A percentile compares a stretch with the other conserved stretches of the same genome.
phyloP scores from a whole-genome alignment of 2,888 invertebrate genomes.

The Synanthedon myopaeformis region DNA sequence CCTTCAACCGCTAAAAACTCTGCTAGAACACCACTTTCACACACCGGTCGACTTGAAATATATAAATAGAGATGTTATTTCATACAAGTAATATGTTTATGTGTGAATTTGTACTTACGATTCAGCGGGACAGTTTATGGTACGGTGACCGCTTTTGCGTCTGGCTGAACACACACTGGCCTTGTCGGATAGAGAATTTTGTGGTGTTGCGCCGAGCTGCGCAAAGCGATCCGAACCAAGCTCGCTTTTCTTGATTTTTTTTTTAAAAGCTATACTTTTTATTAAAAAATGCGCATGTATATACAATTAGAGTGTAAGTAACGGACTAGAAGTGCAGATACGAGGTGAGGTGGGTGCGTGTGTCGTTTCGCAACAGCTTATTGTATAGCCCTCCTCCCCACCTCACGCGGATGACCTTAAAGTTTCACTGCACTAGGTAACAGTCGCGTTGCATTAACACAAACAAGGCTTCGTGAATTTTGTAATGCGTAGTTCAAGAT shows the following conservation, averaged over 20 bases:
- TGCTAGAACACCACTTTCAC: constrained; percentile 8
- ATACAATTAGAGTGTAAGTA: too few relatives aligned
- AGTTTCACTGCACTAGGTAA: constrained; percentile 53
- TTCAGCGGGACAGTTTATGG: constrained; percentile 19
- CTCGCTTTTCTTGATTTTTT: constrained; percentile 20
- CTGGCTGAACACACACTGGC: constrained; percentile 47
- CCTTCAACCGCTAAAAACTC: constrained; percentile 8
- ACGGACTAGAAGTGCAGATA: too few relatives aligned
- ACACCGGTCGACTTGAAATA: constrained; percentile 11
- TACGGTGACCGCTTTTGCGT: constrained; percentile 34
- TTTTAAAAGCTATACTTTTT: constrained; percentile 25
- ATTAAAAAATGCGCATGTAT: constrained; percentile 2
- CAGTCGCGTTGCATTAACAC: constrained; percentile 31
- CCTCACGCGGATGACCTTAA: constrained; percentile 55
- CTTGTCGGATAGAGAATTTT: constrained; percentile 18
- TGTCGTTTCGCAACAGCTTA: constrained; percentile 35
- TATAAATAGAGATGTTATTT: constrained; percentile 19
- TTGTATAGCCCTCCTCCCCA: constrained; percentile 40
- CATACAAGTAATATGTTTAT: constrained; percentile 23
- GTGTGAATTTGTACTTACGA: constrained; percentile 34
- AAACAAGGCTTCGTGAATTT: constrained; percentile 8
- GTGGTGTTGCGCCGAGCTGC: constrained; percentile 17
- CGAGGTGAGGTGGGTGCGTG: constrained; percentile 1
- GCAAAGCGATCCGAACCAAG: constrained; percentile 32
- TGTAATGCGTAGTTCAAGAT: constrained; percentile 8